Percentiles rank a stretch among this genome's conserved stretches.
Evolutionary conservation across 2,113 vertebrate genomes (phyloP).

Genomic region (Sander vitreus): DNA sequence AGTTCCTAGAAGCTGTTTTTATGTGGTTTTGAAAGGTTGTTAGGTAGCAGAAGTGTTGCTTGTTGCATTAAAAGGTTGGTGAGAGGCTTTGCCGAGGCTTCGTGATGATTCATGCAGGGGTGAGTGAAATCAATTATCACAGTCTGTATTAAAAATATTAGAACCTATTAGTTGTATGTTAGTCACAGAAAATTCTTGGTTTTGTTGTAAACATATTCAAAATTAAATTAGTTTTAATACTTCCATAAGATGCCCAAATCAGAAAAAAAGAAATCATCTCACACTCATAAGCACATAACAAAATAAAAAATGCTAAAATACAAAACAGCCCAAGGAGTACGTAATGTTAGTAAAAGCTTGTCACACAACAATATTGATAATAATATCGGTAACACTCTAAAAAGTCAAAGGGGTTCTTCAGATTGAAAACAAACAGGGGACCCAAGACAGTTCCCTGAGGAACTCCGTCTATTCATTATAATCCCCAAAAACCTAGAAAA

Average conservation of each 20-base stretch:
- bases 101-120: conserved; percentile 25
- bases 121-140: conserved; percentile 35
- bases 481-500: conserved; percentile 28
- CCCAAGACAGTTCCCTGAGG: conserved; percentile 52
- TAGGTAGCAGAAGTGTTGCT: conserved; percentile 35
- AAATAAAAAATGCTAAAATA: conserved; percentile 73
- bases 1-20: conserved; percentile 34
- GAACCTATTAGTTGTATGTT: conserved; percentile 38
- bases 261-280: conserved; percentile 40
- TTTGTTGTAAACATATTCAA: conserved; percentile 63
- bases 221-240: conserved; percentile 44
- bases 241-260: conserved; percentile 56
- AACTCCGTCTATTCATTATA: conserved; percentile 2
- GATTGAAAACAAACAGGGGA: conserved; percentile 44
- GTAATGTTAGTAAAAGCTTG: conserved; percentile 75
- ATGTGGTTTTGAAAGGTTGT: conserved; percentile 9
- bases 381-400: conserved; percentile 60
- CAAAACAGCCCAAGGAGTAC: conserved; percentile 75
- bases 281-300: conserved; percentile 65
- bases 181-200: conserved; percentile 50
- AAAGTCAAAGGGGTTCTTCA: conserved; percentile 67
- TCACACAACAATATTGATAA: conserved; percentile 77
- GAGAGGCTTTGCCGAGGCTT: conserved; percentile 17
- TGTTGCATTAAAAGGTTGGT: conserved; percentile 11
- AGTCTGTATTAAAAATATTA: conserved; percentile 52